Evolutionary conservation across 2,113 vertebrate species (phyloP), one percentile per base, ranked within the genome.

Genomic region (Trematomus loennbergii): DNA sequence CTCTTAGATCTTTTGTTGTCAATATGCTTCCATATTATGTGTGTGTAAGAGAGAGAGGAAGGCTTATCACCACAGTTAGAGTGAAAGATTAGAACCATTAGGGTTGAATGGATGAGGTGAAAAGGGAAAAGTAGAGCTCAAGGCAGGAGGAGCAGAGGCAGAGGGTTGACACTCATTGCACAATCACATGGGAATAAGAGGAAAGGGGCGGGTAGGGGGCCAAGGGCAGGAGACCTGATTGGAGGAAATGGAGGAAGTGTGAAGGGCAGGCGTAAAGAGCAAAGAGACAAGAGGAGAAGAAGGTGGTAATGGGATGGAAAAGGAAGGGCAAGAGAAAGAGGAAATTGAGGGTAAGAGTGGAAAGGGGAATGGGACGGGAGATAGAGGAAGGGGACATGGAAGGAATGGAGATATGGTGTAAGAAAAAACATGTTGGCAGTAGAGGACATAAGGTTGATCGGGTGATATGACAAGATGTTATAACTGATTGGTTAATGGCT

Each of bases 401-500:
- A 52, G 52, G 53, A 77, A 71, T 57, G 40, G 29, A 65, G 22
- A 75, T 61, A 82, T 1, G 20, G 40, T 5, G 40, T 18, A 12
- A 13, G 2, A 55, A 2, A 58, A 25, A 74, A 54, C 20, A 43
- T 15, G 48, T 25, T 17, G 16, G 50, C 60, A 57, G 62, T 73
- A 81, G 66, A 86, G 58, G 83, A 76, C 74, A 53, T 78, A 84
- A 54, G 74, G 80, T 72, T 81, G 75, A 64, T 75, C 66, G 63
- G 64, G 61, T 64, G 59, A 82, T 62, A 55, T 18, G n/a, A 72
- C 33, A 29, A 66, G 40, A 59, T 10, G 33, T 70, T 48, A 2
- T 74, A 77, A 53, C 53, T 79, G 72, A 91, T 89, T 87, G 87
- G 77, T 84, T 68, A 69, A 84, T 85, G 20, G 61, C 53, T 17